These are phyloP conservation scores for Butastur rufipennis DNA, from an alignment of 2,113 vertebrate species.

Conservation along the genomic window DNA sequence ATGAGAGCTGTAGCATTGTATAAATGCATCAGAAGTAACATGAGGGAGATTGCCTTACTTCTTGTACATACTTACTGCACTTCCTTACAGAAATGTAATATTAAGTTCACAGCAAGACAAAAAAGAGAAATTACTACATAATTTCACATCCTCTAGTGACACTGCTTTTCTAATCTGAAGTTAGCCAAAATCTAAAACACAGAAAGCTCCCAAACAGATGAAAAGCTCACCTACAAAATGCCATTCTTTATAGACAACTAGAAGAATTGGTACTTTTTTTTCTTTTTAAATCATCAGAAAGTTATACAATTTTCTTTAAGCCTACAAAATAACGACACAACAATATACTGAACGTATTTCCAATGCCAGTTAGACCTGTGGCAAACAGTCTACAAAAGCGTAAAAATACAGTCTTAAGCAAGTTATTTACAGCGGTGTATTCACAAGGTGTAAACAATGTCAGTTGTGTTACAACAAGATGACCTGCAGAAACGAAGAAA, in stretches of 20 bases:
- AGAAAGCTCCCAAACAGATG: neutral
- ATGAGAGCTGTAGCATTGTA: neutral
- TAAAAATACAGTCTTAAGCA: neutral
- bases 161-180: neutral
- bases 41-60: neutral
- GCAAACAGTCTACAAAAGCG: neutral
- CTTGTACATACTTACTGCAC: neutral
- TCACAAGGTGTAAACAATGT: neutral
- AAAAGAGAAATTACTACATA: neutral
- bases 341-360: fast-evolving
- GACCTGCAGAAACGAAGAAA: neutral
- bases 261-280: neutral
- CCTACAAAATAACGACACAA: neutral
- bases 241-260: neutral
- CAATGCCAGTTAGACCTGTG: neutral
- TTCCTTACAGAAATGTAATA: neutral
- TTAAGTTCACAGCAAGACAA: neutral
- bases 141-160: neutral
- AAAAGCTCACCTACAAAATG: neutral
- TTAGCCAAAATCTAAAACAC: neutral
- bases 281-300: neutral
- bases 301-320: neutral
- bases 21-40: neutral
- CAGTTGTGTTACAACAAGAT: neutral
- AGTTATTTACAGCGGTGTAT: neutral